Evolutionary conservation across 2,797 vertebrate species (phyloP).

Genomic region (Pseudochaenichthys georgianus): DNA sequence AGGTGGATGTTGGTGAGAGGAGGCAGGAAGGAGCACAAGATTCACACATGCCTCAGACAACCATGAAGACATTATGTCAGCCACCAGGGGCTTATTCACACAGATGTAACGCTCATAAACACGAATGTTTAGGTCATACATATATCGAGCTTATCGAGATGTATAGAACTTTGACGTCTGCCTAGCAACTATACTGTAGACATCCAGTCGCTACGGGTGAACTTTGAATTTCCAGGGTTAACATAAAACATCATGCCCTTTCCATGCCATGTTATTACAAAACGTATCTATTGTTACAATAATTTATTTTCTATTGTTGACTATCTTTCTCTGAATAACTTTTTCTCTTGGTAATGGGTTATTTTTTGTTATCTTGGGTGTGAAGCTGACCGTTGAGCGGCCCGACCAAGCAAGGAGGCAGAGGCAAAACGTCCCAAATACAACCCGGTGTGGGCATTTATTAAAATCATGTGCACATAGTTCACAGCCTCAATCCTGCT

Average conservation of each 20-base stretch:
- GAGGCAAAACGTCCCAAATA: no score
- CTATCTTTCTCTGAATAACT: neutral
- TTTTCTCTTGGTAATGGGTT: no score
- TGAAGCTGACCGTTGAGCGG: no score
- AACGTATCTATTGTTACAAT: no score
- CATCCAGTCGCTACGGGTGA: constrained; percentile 24
- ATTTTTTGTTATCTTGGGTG: neutral
- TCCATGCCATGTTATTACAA: neutral
- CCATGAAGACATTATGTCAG: constrained; percentile 58
- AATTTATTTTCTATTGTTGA: no score
- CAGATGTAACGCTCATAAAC: constrained; percentile 42
- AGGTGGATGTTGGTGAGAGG: constrained; percentile 51
- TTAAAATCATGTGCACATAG: no score
- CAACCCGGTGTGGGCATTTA: no score
- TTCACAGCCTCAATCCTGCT: no score
- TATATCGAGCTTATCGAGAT: constrained; percentile 15
- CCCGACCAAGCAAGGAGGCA: no score
- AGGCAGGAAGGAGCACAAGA: constrained; percentile 45
- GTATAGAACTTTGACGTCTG: constrained; percentile 38
- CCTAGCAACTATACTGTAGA: constrained; percentile 41
- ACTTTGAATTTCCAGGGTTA: neutral
- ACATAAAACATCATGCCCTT: neutral
- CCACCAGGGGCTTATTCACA: constrained; percentile 39
- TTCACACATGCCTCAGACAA: constrained; percentile 54
- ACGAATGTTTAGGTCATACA: constrained; percentile 19